Evolutionary conservation across 2,797 vertebrate genomes (phyloP).

Genomic region (Brachymystax lenok): DNA sequence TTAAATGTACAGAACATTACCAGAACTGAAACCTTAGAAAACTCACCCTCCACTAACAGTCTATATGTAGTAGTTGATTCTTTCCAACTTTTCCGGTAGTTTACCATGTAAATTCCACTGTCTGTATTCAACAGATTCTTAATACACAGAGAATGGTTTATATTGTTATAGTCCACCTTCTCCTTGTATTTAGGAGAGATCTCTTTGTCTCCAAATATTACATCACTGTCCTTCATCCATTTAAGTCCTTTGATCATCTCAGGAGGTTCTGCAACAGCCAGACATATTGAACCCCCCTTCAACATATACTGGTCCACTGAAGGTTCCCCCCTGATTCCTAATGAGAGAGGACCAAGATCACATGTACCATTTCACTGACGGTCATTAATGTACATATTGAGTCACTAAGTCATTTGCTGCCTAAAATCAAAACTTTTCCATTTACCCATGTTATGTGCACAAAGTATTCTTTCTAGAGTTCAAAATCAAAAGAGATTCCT

Average conservation of each 20-base stretch:
- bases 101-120: conserved; percentile 23
- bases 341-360: background rate
- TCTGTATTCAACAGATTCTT: conserved; percentile 31
- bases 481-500: too few relatives aligned
- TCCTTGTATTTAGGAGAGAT: fast-evolving
- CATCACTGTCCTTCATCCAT: fast-evolving
- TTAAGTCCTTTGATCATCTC: fast-evolving
- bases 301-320: fast-evolving
- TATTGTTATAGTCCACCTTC: background rate
- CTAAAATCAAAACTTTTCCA: too few relatives aligned
- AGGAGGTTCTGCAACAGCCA: background rate
- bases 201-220: fast-evolving
- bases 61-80: fast-evolving
- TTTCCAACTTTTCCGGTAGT: background rate
- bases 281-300: conserved; percentile 39
- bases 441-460: too few relatives aligned
- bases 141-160: conserved; percentile 29
- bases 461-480: too few relatives aligned
- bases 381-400: too few relatives aligned
- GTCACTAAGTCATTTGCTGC: too few relatives aligned
- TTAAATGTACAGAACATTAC: too few relatives aligned
- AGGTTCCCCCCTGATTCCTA: conserved; percentile 24
- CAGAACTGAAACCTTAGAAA: background rate
- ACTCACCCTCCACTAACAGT: conserved; percentile 60
- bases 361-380: too few relatives aligned